Conservation (phyloP, 1,140 invertebrate species). For the Neuroterus valhalla region DNA sequence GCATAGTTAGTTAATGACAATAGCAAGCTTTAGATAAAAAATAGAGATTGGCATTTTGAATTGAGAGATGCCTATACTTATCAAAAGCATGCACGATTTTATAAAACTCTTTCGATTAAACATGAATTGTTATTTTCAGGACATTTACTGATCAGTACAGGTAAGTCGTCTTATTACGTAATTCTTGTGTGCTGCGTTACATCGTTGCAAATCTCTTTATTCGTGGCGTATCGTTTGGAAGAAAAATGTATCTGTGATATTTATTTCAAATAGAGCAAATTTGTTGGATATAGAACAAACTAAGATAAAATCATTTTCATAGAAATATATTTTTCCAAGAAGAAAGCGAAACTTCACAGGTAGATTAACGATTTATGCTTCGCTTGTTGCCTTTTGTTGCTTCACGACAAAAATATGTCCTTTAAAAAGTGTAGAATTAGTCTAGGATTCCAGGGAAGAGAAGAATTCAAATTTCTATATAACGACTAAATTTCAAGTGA, state of each 20-base stretch:
- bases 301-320: background rate
- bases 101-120: constrained; percentile 68
- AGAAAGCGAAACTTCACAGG: background rate
- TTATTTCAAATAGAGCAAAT: background rate
- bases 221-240: constrained; percentile 25
- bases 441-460: no score
- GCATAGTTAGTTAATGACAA: constrained; percentile 23
- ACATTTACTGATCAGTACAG: constrained; percentile 73
- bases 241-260: background rate
- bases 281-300: background rate
- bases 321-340: background rate
- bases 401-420: no score
- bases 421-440: no score
- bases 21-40: constrained; percentile 17
- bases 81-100: constrained; percentile 62
- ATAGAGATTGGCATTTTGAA: constrained; percentile 6
- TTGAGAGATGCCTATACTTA: constrained; percentile 26
- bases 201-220: constrained; percentile 51
- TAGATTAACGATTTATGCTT: background rate
- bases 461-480: no score
- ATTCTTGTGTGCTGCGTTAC: constrained; percentile 52
- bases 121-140: constrained; percentile 71
- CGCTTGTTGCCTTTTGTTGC: background rate
- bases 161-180: constrained; percentile 68
- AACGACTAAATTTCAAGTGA: no score